phyloP scores from a whole-genome alignment of 2,797 vertebrate genomes.

The Oreortyx pictus region DNA sequence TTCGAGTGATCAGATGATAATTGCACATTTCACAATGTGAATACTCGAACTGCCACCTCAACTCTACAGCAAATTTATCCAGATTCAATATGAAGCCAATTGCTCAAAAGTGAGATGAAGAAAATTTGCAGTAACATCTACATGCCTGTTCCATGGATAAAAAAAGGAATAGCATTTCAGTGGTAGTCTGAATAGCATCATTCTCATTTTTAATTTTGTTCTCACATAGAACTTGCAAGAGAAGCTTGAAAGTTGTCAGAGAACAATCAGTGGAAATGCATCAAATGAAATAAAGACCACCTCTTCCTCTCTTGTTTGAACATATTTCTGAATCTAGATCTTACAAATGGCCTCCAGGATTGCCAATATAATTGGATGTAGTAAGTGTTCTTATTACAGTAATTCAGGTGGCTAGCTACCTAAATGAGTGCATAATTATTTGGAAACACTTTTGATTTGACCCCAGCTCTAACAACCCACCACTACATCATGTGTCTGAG shows the following conservation, averaged over 20 bases:
- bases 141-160: not conserved
- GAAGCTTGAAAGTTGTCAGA: not conserved
- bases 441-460: conserved; percentile 27
- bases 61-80: not conserved
- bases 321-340: conserved; percentile 10
- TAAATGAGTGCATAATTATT: conserved; percentile 36
- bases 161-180: not conserved
- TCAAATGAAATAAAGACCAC: not conserved
- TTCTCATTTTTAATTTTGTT: not conserved
- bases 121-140: not conserved
- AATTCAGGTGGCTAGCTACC: conserved; percentile 28
- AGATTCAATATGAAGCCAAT: not conserved
- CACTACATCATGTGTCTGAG: too few species aligned
- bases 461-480: too few species aligned
- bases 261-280: not conserved
- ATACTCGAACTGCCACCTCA: not conserved
- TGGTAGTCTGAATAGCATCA: not conserved
- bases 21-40: not conserved
- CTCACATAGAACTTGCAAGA: not conserved
- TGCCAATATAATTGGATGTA: not conserved
- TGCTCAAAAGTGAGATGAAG: not conserved
- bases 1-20: not conserved
- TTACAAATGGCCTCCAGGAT: conserved; percentile 1
- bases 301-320: not conserved
- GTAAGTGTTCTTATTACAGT: conserved; percentile 20